These are phyloP conservation scores for Dromius quadrimaculatus DNA, from an alignment of 2,888 invertebrate species.

Conservation along the genomic window DNA sequence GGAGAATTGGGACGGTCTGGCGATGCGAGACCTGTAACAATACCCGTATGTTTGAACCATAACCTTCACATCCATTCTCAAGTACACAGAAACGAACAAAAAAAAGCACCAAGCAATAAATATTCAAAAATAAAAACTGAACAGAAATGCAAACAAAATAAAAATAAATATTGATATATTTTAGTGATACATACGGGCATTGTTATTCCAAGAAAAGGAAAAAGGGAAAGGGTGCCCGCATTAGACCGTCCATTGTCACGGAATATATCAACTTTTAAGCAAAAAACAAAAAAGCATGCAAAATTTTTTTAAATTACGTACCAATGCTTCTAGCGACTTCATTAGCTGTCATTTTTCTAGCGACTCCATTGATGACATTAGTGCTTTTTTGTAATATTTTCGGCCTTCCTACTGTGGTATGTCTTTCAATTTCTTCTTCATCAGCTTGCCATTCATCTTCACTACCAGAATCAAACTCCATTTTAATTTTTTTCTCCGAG, in stretches of 20 bases:
- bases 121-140: background rate
- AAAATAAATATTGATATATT: constrained; percentile 18
- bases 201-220: constrained; percentile 5
- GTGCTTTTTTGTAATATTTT: constrained; percentile 36
- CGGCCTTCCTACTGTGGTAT: constrained; percentile 37
- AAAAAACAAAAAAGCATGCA: constrained; percentile 46
- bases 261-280: constrained; percentile 50
- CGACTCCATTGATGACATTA: constrained; percentile 42
- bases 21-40: constrained; percentile 65
- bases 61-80: background rate
- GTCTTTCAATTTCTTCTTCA: constrained; percentile 39
- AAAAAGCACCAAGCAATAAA: too few species aligned
- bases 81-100: background rate
- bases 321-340: constrained; percentile 52
- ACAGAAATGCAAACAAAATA: too few species aligned
- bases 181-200: constrained; percentile 34
- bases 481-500: constrained; percentile 62
- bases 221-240: background rate
- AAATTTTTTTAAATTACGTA: constrained; percentile 46
- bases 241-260: constrained; percentile 44
- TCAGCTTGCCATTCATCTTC: constrained; percentile 59
- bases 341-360: constrained; percentile 53
- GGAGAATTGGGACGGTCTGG: constrained; percentile 60
- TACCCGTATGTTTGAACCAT: constrained; percentile 19
- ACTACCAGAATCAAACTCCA: constrained; percentile 63